Evolutionary conservation across 1,140 invertebrate genomes (phyloP), one percentile per base, ranked within the genome.

Genomic region (Apolygus lucorum): DNA sequence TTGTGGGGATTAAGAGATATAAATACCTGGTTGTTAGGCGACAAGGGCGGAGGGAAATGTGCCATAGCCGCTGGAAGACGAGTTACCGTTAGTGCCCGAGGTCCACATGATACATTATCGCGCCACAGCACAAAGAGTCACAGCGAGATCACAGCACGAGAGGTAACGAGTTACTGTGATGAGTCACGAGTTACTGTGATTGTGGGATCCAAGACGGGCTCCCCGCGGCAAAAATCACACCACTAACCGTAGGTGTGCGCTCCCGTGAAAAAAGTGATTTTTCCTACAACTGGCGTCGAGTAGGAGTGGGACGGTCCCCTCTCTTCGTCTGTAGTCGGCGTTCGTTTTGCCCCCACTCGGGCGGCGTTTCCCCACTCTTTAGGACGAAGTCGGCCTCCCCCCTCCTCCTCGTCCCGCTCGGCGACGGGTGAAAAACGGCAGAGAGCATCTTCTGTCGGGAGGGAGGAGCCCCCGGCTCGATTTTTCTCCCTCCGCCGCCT

Each of bases 191-290:
- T 49, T 49, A n/a, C n/a, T 49, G 34, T 49, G 34, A 49, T 17
- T 8, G 8, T 8, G 34, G 8, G 62, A 27, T 21, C 8, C 8
- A 63, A 26, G 26, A 26, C 26, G 62, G 26, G 62, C 21, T 25
- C 21, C n/a, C n/a, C n/a, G n/a, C n/a, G n/a, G 62, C 62, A 63
- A 63, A 63, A 63, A 63, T 63, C 62, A 27, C 62, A 27, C 21
- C 62, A n/a, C 62, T 21, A 26, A 63, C 62, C 26, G 62, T 25
- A 22, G 62, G 26, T 25, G 62, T 63, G 62, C 17, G 62, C 62
- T 63, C 62, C 62, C 22, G 62, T 63, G 62, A 63, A 63, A 63
- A 63, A 63, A 63, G 62, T 63, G 62, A 63, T 63, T 63, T 63
- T 63, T 63, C 62, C 62, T 27, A 25, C 26, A 17, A 27, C 22